Evolutionary conservation across 2,113 vertebrate genomes (phyloP), one percentile per base, ranked within the genome.

Genomic region (Grus americana): DNA sequence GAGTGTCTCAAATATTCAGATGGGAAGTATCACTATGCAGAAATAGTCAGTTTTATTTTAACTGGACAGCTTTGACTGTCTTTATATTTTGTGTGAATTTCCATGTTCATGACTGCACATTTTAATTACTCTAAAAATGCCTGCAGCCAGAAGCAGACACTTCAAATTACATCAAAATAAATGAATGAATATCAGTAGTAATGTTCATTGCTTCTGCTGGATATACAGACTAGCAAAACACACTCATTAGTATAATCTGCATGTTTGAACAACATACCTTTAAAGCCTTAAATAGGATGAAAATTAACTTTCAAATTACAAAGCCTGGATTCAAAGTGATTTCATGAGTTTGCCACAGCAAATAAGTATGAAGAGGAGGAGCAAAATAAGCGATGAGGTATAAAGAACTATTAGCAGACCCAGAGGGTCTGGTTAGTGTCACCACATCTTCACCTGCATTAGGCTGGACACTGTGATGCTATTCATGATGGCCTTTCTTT

Each of bases 91-190:
- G 16, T 84, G 40, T 72, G 65, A 65, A 75, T 75, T 75, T 84
- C 42, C 30, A 63, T 57, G 65, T 62, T 90, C 38, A 86, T 54
- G 23, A 79, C 11, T 93, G 15, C 10, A 68, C 16, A 85, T 68
- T 94, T 89, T 70, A 90, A 88, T 76, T 83, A 54, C 26, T 85
- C 23, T 75, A 52, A 86, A 95, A 75, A 65, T 46, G 27, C 34
- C 49, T 89, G 9, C 26, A 92, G 22, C 21, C 44, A 82, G 52
- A 63, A 40, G 8, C 34, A 91, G 47, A 36, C 20, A 62, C n/a
- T 96, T 95, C 52, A 81, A 72, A 89, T 47, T 80, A 13, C 83
- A 91, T 81, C 27, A 66, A 91, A 97, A 93, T 80, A 90, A 84
- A 86, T 71, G 2, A 15, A 76, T 47, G 8, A 66, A 14, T 68